A percentile compares a stretch with the other conserved stretches of the same genome.
Evolutionary conservation across 2,797 vertebrate species (phyloP).

Genomic region (Thripadectes ignobilis): DNA sequence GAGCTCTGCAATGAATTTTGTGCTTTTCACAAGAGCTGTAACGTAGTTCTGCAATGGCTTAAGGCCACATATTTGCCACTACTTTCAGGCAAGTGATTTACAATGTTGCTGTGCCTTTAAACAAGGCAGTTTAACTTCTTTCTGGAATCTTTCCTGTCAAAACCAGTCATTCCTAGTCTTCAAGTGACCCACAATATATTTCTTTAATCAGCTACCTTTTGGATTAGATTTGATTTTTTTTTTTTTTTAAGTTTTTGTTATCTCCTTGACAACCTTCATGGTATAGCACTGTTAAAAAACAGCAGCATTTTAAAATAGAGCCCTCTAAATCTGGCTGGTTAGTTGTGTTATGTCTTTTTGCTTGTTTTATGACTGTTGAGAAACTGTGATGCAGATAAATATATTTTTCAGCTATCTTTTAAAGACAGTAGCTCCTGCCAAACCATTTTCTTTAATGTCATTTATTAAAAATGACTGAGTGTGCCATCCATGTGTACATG

Average conservation of each 20-base stretch:
- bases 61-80: not conserved
- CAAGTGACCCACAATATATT: not conserved
- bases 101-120: not conserved
- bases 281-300: not conserved
- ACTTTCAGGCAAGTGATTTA: not conserved
- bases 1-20: not conserved
- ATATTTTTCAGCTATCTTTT: conserved; percentile 1
- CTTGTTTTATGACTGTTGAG: conserved; percentile 10
- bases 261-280: conserved; percentile 1
- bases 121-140: not conserved
- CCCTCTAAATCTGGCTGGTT: conserved; percentile 2
- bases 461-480: not conserved
- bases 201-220: not conserved
- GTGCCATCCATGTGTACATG: not conserved
- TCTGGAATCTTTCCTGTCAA: not conserved
- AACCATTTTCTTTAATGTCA: not conserved
- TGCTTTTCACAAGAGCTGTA: not conserved
- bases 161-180: not conserved
- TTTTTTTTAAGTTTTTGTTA: not conserved
- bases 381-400: not conserved
- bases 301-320: not conserved
- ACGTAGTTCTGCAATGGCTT: not conserved
- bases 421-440: not conserved
- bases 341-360: not conserved
- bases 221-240: not conserved